Conservation (phyloP, 1,140 invertebrate species). For the Sitodiplosis mosellana region DNA sequence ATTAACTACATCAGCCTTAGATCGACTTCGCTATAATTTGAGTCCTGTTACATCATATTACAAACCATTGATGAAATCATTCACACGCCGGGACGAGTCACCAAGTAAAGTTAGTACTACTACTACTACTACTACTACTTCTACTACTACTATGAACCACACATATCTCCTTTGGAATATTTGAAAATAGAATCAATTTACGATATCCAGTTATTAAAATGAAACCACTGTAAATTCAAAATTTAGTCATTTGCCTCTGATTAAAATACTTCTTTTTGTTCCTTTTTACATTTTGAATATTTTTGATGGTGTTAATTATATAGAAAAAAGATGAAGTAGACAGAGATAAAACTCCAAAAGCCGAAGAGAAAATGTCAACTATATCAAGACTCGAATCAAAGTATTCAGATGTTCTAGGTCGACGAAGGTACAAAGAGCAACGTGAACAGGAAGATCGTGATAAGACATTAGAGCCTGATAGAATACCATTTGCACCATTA, state of each 20-base stretch:
- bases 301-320: not conserved
- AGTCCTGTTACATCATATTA: conserved; percentile 22
- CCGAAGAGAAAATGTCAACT: conserved; percentile 19
- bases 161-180: not conserved
- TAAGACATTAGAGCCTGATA: conserved; percentile 43
- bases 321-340: conserved; percentile 4
- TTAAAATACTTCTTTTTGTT: conserved; percentile 11
- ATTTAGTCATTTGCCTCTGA: not conserved
- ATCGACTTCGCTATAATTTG: conserved; percentile 21
- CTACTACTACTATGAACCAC: not conserved
- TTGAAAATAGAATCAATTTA: too few relatives aligned
- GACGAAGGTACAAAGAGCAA: conserved; percentile 32
- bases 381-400: conserved; percentile 53
- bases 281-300: conserved; percentile 2
- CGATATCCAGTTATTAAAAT: conserved; percentile 5
- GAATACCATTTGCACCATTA: conserved; percentile 23
- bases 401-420: conserved; percentile 49
- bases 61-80: conserved; percentile 19
- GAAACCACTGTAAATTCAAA: conserved; percentile 16
- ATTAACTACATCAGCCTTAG: conserved; percentile 16
- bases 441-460: conserved; percentile 34
- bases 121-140: not conserved
- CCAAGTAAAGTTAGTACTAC: conserved; percentile 16
- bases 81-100: conserved; percentile 10
- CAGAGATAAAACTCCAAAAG: conserved; percentile 21